Evolutionary conservation across 2,888 invertebrate genomes (phyloP).

Genomic region (Troilus luridus): DNA sequence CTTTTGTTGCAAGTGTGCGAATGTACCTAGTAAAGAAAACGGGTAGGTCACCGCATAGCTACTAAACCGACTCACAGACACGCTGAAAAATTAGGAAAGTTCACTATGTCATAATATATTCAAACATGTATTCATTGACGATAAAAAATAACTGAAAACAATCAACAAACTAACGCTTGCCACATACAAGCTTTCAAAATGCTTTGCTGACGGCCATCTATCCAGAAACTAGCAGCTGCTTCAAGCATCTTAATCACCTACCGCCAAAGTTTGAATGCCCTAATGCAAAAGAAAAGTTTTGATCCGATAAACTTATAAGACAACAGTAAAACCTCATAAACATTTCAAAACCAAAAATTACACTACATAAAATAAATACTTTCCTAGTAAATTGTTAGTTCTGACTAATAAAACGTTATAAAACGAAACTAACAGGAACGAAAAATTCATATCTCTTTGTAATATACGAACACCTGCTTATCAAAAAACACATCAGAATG

Average conservation of each 20-base stretch:
- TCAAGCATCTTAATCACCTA: conserved; percentile 46
- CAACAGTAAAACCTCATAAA: not conserved
- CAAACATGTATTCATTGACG: not conserved
- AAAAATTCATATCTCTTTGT: conserved; percentile 36
- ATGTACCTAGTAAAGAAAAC: conserved; percentile 51
- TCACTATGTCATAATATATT: conserved; percentile 49
- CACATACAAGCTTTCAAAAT: conserved; percentile 61
- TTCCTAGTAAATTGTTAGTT: not conserved
- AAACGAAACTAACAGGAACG: not conserved
- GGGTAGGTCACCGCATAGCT: conserved; percentile 58
- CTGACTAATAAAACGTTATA: not conserved
- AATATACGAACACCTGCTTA: not conserved
- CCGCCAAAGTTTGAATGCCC: conserved; percentile 59
- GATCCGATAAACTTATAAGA: not conserved
- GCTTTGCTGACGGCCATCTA: conserved; percentile 60
- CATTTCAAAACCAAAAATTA: not conserved
- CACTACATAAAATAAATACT: no score
- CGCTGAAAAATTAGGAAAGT: conserved; percentile 15
- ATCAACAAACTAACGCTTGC: conserved; percentile 56
- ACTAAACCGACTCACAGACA: not conserved
- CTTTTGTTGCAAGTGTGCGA: conserved; percentile 61
- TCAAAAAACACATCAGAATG: conserved; percentile 5
- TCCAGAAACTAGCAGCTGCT: conserved; percentile 60
- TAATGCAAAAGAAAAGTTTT: not conserved
- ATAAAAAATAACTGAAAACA: conserved; percentile 44